phyloP scores from a whole-genome alignment of 2,888 invertebrate genomes.

The Doris montereyensis region DNA sequence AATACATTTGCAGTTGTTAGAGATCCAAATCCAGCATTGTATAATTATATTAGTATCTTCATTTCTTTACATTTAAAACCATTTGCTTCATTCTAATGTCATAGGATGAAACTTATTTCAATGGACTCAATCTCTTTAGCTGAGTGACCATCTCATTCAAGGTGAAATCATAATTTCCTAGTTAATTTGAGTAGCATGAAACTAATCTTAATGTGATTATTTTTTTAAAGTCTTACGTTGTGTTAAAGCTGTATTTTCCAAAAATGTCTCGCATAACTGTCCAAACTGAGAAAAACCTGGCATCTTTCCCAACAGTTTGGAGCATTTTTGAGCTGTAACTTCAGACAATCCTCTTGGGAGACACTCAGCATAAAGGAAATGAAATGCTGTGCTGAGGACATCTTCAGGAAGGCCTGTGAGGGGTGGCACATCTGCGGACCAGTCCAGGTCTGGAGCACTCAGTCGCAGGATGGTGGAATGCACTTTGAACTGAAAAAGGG shows the following conservation, averaged over 20 bases:
- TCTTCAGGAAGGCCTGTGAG: constrained; percentile 78
- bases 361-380: constrained; percentile 80
- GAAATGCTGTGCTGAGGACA: constrained; percentile 78
- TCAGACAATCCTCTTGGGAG: constrained; percentile 78
- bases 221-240: constrained; percentile 76
- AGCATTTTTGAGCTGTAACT: constrained; percentile 77
- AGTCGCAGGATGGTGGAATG: constrained; percentile 78
- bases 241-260: constrained; percentile 79
- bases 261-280: constrained; percentile 77
- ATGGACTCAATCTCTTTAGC: too few relatives aligned
- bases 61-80: too few relatives aligned
- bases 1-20: too few relatives aligned
- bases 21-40: too few relatives aligned
- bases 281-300: constrained; percentile 77
- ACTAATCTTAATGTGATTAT: too few relatives aligned
- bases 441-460: constrained; percentile 77
- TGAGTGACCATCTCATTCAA: too few relatives aligned
- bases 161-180: too few relatives aligned
- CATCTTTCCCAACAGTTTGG: constrained; percentile 71
- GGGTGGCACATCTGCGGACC: constrained; percentile 71
- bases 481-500: constrained; percentile 71
- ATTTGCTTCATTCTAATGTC: too few relatives aligned
- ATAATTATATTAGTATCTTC: too few relatives aligned
- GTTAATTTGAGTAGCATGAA: too few relatives aligned
- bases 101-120: too few relatives aligned